Evolutionary conservation across 2,113 vertebrate genomes (phyloP), one percentile per base, ranked within the genome.

Genomic region (Macroglossus sobrinus): DNA sequence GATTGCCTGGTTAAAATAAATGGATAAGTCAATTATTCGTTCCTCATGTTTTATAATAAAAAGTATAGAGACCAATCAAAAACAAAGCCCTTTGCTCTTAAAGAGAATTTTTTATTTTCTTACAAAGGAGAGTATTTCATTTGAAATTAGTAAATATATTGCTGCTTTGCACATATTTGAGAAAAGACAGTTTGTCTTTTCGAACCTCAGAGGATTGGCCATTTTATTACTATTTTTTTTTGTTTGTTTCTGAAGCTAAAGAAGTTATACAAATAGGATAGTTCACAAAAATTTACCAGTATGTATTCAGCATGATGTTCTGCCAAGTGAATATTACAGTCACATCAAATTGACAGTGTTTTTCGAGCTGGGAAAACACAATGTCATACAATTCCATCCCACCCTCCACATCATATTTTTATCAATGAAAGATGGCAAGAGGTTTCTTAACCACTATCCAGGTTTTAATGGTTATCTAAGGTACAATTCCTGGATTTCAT

Each of bases 81-180:
- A 75, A 89, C 57, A 91, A 96, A 87, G 64, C 57, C 64, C 88
- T 47, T 84, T 92, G 6, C 40, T 93, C 43, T 78, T 75, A 8
- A 85, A 85, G 72, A 81, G 84, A 79, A 38, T 94, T 96, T 72
- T 87, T 93, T 61, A 82, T 97, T 97, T 81, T 94, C 53, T 93
- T 93, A 75, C 87, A 96, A 96, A 82, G 21, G 93, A 88, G 22
- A 93, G 64, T 16, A 10, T 28, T 82, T 76, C 76, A 35, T 91
- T 74, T 90, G 26, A 92, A 92, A 94, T n/a, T 43, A n/a, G 40
- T 91, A 10, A 90, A 84, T 94, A 81, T 11, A 38, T 45, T n/a
- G 43, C n/a, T 93, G 40, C n/a, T 93, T 96, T 96, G 76, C 4
- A 43, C 72, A 63, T 76, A 13, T 92, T 90, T 40, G 64, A 81